Evolutionary conservation across 92 coral and sea anemone species (phyloP).

Genomic region (Palythoa grandis): DNA sequence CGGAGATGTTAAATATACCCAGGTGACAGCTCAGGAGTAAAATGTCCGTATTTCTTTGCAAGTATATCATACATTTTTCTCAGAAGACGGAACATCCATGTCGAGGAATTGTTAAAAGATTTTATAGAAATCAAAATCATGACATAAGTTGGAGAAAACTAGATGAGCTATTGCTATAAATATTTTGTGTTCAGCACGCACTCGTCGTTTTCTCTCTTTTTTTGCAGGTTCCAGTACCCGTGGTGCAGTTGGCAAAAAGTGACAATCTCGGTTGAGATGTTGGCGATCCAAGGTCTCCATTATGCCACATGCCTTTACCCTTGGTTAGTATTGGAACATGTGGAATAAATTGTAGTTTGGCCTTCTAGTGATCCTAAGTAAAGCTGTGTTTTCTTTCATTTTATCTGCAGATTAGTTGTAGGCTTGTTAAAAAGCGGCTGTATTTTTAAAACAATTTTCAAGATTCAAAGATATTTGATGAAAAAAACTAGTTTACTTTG

Average conservation of each 20-base stretch:
- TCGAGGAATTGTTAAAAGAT: neutral
- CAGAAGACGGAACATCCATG: neutral
- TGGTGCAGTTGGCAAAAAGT: neutral
- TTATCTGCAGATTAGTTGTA: neutral
- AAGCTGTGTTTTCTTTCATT: neutral
- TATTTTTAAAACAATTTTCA: neutral
- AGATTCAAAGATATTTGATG: neutral
- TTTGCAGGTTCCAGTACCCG: slow-evolving; percentile 59
- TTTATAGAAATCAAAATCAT: neutral
- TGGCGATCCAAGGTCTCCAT: neutral
- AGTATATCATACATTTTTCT: slow-evolving; percentile 29
- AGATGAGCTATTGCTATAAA: neutral
- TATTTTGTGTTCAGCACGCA: slow-evolving; percentile 82
- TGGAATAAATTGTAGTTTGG: slow-evolving; percentile 40
- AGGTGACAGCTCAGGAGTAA: slow-evolving; percentile 54
- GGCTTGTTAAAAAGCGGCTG: neutral
- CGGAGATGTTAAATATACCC: slow-evolving; percentile 25
- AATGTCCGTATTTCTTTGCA: slow-evolving; percentile 79
- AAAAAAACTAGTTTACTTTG: too few relatives aligned
- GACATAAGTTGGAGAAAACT: neutral
- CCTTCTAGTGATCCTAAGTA: slow-evolving; percentile 25
- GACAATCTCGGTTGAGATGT: neutral
- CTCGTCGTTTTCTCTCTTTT: slow-evolving; percentile 93
- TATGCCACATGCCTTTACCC: slow-evolving; percentile 8
- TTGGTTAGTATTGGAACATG: slow-evolving; percentile 46